These are phyloP conservation scores for Danaus plexippus DNA, from an alignment of 1,140 invertebrate genomes.

Conservation along the genomic window DNA sequence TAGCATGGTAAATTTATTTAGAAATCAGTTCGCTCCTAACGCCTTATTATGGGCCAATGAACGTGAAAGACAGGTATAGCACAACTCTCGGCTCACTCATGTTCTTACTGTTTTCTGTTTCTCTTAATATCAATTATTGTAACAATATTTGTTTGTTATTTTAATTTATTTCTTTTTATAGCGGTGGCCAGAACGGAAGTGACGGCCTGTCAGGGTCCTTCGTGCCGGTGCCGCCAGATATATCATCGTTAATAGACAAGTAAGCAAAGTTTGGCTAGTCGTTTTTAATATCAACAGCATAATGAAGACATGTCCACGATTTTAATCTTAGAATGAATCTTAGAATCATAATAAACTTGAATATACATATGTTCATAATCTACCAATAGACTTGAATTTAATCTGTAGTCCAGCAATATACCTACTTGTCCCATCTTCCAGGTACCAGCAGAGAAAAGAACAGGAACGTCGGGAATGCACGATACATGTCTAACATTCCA, in stretches of 20 bases:
- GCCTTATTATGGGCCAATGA: too few relatives aligned
- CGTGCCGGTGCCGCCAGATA: constrained; percentile 61
- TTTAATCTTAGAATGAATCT: too few relatives aligned
- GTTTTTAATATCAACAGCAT: neutral
- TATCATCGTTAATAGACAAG: constrained; percentile 70
- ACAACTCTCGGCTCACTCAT: too few relatives aligned
- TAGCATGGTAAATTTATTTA: too few relatives aligned
- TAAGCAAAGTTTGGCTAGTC: constrained; percentile 28
- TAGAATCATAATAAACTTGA: too few relatives aligned
- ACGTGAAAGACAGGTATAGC: too few relatives aligned
- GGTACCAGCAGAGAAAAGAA: constrained; percentile 69
- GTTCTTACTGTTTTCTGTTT: neutral
- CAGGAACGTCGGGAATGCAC: constrained; percentile 70
- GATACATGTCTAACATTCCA: constrained; percentile 66
- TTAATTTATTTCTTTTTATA: constrained; percentile 16
- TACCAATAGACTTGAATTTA: neutral
- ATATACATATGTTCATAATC: neutral
- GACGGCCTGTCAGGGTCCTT: constrained; percentile 51
- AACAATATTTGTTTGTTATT: neutral
- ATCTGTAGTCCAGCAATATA: neutral
- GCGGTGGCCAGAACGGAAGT: constrained; percentile 55
- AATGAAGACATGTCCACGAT: too few relatives aligned
- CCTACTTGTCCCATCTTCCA: constrained; percentile 31
- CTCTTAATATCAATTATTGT: neutral
- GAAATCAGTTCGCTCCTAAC: too few relatives aligned